Evolutionary conservation across 35 echinoderm and acorn worm species (phyloP).

Genomic region (Hemicentrotus pulcherrimus): DNA sequence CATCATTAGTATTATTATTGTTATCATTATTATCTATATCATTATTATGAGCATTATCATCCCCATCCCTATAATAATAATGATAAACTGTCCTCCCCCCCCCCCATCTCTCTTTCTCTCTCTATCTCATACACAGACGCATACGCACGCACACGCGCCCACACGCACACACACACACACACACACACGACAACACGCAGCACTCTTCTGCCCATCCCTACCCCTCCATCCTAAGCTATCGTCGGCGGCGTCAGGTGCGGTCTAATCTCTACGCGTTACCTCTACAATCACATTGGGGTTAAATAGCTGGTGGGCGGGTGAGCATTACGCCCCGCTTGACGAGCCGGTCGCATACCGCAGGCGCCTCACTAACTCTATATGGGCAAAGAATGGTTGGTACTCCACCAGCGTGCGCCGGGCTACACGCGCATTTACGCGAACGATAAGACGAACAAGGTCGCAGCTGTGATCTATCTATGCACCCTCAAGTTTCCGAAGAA

Average conservation of each 20-base stretch:
- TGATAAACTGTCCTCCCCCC: too few species aligned
- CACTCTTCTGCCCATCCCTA: too few species aligned
- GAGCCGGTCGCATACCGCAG: neutral
- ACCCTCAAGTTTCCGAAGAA: neutral
- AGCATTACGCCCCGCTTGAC: neutral
- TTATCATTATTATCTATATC: too few species aligned
- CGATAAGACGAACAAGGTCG: neutral
- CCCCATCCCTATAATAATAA: too few species aligned
- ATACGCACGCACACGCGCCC: too few species aligned
- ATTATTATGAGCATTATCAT: too few species aligned
- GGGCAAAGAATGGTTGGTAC: slow-evolving; percentile 8
- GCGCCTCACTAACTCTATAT: neutral
- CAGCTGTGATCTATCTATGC: neutral
- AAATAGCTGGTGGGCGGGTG: neutral
- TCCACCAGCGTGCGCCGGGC: neutral
- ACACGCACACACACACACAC: too few species aligned
- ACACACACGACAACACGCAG: too few species aligned
- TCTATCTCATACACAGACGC: too few species aligned
- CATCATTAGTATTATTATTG: too few species aligned
- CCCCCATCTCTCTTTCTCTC: too few species aligned
- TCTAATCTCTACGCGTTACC: neutral
- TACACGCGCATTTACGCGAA: neutral
- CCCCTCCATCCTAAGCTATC: too few species aligned
- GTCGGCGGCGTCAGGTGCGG: neutral
- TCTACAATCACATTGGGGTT: neutral